Base-by-base conservation (phyloP, 2,797 vertebrate genomes). In the Urophycis tenuis region DNA sequence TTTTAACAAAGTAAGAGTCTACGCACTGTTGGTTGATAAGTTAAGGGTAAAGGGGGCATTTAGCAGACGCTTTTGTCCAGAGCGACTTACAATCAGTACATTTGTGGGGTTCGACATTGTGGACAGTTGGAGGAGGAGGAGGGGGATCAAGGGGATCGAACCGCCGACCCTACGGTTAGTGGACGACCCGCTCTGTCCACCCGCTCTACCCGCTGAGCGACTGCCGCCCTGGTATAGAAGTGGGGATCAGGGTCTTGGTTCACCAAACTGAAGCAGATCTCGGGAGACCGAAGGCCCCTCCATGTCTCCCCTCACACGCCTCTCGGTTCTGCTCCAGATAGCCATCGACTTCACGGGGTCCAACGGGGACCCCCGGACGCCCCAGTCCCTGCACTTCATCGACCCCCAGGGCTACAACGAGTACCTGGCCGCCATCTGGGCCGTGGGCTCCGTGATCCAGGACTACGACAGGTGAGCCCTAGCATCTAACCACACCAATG, bases 281-380 rank as follows among this genome's bases (percentile, higher is more conserved):
- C 39, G 15, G 39, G 22, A 39, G 11, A n/a, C 22, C 1, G 22
- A 53, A 7, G 10, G 25, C 53, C 53, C 6, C 8, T 39, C 36
- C 53, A n/a, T n/a, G 17, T 15, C 41, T n/a, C 53, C 53, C 53
- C 53, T n/a, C 22, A 9, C 3, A 29, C 60, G 11, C 25, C 0
- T 19, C 32, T 9, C 15, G 29, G 9, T 12, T 11, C 53, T 74
- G 86, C 11, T 67, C 45, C 88, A 99, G 97, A 96, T 99, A 82
- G 97, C 96, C 0, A 93, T 99, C 74, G 97, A 99, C 85, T 99
- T 99, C 84, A 99, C 97, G 0, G 96, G 95, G 75, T 99, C 97
- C 72, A 99, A 99, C 17, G 97, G 97, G 5, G 93, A 98, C 80
- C 97, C 97, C 39, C 90, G 80, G 0, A 89, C 91, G 77, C 96